Percentiles rank a stretch among this genome's conserved stretches.
phyloP scores from a whole-genome alignment of 2,113 vertebrate species.

The Patagioenas fasciata region DNA sequence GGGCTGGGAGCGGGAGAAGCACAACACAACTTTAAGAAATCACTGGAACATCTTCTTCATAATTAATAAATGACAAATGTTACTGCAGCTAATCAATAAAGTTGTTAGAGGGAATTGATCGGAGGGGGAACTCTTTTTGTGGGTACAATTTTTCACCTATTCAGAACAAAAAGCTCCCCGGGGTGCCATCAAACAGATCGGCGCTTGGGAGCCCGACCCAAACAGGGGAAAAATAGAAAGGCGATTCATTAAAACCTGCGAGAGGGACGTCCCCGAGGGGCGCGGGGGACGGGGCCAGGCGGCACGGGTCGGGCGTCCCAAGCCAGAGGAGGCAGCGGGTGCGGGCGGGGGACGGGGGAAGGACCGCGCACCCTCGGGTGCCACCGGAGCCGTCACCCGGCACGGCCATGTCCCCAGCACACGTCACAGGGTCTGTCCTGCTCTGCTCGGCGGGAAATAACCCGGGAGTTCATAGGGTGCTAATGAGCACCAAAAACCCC shows the following conservation, averaged over 20 bases:
- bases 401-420: rapidly evolving
- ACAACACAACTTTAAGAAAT: slow-evolving; percentile 78
- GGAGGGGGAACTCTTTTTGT: slow-evolving; percentile 83
- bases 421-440: too few species aligned
- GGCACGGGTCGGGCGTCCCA: background rate
- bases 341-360: background rate
- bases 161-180: slow-evolving; percentile 83
- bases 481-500: background rate
- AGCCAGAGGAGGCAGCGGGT: background rate
- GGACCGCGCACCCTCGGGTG: too few species aligned
- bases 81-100: slow-evolving; percentile 96
- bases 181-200: slow-evolving; percentile 73
- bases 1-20: background rate
- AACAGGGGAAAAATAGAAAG: slow-evolving; percentile 30
- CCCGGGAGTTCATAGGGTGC: background rate
- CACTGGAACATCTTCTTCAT: slow-evolving; percentile 91
- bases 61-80: slow-evolving; percentile 99
- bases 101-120: slow-evolving; percentile 97
- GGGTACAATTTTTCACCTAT: slow-evolving; percentile 87
- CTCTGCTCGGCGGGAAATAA: too few species aligned
- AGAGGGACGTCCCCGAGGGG: slow-evolving; percentile 44
- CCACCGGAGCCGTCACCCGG: rapidly evolving
- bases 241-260: slow-evolving; percentile 73
- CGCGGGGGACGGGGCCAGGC: background rate
- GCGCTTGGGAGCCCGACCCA: slow-evolving; percentile 74